These are phyloP conservation scores for Megaustenia siamemsis DNA, from an alignment of 2,888 invertebrate species.

Conservation along the genomic window DNA sequence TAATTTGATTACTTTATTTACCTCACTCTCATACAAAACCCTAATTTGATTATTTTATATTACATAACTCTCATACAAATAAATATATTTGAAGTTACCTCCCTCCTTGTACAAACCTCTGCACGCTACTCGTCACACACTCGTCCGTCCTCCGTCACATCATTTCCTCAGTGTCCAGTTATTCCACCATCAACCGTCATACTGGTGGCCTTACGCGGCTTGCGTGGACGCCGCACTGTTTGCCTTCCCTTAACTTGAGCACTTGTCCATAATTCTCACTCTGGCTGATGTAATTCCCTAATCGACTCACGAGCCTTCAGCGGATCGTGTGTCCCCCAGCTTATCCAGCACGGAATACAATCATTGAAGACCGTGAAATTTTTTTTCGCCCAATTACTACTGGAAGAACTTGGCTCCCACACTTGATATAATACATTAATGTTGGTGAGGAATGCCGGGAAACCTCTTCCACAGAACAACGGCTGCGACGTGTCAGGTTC, in stretches of 20 bases:
- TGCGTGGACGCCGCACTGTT: constrained; percentile 33
- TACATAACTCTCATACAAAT: no score
- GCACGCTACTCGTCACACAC: background rate
- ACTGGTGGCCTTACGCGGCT: background rate
- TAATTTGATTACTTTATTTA: no score
- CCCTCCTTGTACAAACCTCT: no score
- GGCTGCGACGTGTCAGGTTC: constrained; percentile 42
- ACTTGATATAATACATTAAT: constrained; percentile 60
- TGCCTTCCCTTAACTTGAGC: constrained; percentile 41
- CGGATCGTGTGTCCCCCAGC: constrained; percentile 45
- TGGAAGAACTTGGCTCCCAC: constrained; percentile 30
- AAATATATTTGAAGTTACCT: no score
- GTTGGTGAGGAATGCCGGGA: constrained; percentile 39
- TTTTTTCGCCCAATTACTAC: constrained; percentile 59
- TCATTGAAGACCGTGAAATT: constrained; percentile 59
- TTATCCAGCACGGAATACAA: constrained; percentile 54
- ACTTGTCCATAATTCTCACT: constrained; percentile 43
- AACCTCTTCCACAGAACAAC: constrained; percentile 29
- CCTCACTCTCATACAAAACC: no score
- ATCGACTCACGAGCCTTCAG: constrained; percentile 39
- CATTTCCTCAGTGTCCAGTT: background rate
- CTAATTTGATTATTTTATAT: no score
- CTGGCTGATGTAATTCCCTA: constrained; percentile 51
- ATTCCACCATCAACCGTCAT: background rate
- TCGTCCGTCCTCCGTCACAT: background rate